These are phyloP conservation scores for Dicentrarchus labrax DNA, from an alignment of 2,113 vertebrate species.

Conservation along the genomic window DNA sequence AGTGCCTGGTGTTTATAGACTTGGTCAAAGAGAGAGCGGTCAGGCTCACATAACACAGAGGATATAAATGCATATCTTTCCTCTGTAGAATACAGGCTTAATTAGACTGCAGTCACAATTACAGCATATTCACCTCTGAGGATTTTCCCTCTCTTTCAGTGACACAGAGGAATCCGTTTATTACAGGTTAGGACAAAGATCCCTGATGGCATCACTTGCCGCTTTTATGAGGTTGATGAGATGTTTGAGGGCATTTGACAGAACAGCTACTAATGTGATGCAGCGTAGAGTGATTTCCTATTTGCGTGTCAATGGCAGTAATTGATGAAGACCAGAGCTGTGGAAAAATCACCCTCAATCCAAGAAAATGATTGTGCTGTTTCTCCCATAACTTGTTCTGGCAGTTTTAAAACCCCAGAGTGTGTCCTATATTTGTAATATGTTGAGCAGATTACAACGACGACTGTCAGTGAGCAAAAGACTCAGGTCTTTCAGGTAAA, in stretches of 20 bases:
- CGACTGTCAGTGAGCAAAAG: slow-evolving; percentile 83
- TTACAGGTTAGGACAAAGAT: slow-evolving; percentile 1
- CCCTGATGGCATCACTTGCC: neutral
- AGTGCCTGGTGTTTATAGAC: slow-evolving; percentile 45
- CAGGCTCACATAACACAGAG: slow-evolving; percentile 19
- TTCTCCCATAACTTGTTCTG: slow-evolving; percentile 71
- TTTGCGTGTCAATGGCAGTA: neutral
- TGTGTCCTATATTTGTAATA: slow-evolving; percentile 86
- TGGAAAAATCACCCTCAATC: slow-evolving; percentile 77
- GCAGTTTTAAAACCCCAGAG: slow-evolving; percentile 72
- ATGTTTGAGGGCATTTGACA: neutral
- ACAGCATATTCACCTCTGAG: slow-evolving; percentile 27
- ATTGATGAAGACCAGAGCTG: slow-evolving; percentile 75
- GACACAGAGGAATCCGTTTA: neutral
- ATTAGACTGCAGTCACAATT: slow-evolving; percentile 41
- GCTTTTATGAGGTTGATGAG: neutral
- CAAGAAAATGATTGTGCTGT: slow-evolving; percentile 51
- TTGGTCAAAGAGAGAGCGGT: slow-evolving; percentile 54
- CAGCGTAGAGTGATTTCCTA: neutral
- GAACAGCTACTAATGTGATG: neutral
- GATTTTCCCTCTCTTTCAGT: neutral
- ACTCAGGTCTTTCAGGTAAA: slow-evolving; percentile 87
- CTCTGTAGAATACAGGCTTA: slow-evolving; percentile 30
- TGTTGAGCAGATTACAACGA: slow-evolving; percentile 88
- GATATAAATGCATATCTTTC: slow-evolving; percentile 50